phyloP scores from a whole-genome alignment of 2,888 invertebrate genomes.

The Nomada flava region DNA sequence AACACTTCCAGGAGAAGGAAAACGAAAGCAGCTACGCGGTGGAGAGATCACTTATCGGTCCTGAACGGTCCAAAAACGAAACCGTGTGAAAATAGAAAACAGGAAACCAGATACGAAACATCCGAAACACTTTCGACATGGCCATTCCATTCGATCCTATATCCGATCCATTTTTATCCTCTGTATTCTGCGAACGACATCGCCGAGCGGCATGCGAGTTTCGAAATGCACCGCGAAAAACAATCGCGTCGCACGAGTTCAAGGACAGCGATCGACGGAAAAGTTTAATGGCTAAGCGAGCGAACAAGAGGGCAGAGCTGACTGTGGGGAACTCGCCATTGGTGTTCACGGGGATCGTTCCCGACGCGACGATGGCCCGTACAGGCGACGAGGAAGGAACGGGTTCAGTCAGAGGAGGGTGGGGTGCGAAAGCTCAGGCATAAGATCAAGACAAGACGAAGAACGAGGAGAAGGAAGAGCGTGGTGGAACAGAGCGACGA shows the following conservation, averaged over 20 bases:
- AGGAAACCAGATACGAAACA: background rate
- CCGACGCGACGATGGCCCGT: background rate
- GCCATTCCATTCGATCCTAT: background rate
- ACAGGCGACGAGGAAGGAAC: slow-evolving; percentile 20
- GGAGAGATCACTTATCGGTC: background rate
- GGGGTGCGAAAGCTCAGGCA: slow-evolving; percentile 61
- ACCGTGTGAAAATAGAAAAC: background rate
- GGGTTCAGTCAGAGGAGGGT: slow-evolving; percentile 46
- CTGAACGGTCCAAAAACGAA: background rate
- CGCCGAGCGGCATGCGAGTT: background rate
- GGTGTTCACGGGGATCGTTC: slow-evolving; percentile 15
- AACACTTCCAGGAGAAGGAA: no score
- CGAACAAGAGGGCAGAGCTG: background rate
- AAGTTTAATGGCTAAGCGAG: background rate
- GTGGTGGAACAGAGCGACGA: slow-evolving; percentile 58
- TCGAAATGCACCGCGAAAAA: slow-evolving; percentile 1
- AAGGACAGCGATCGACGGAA: slow-evolving; percentile 38
- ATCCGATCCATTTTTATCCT: slow-evolving; percentile 20
- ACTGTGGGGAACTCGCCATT: slow-evolving; percentile 11
- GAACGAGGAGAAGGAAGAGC: slow-evolving; percentile 51
- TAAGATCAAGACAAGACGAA: slow-evolving; percentile 67
- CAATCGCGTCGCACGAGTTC: slow-evolving; percentile 31
- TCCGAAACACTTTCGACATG: background rate
- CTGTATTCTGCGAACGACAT: background rate
- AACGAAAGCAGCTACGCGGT: background rate